phyloP scores from a whole-genome alignment of 2,888 invertebrate species.

The Craniophora ligustri region DNA sequence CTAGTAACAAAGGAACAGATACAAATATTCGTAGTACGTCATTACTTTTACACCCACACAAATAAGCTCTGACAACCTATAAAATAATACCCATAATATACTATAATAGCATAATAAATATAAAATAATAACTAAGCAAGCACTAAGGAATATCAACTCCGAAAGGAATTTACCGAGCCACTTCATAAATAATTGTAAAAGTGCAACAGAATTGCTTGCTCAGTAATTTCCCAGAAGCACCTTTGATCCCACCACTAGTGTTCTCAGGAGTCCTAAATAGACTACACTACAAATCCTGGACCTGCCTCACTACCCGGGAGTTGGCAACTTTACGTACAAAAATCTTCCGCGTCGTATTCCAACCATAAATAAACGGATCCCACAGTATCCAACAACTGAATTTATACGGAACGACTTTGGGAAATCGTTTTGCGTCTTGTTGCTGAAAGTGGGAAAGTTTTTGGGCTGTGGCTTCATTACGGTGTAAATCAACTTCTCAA shows the following conservation, averaged over 20 bases:
- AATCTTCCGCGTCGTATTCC: conserved; percentile 60
- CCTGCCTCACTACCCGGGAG: conserved; percentile 58
- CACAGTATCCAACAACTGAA: conserved; percentile 45
- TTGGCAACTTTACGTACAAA: conserved; percentile 58
- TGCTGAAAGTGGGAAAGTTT: conserved; percentile 44
- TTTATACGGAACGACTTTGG: conserved; percentile 61
- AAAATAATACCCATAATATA: no score
- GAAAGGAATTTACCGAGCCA: no score
- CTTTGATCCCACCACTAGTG: conserved; percentile 28
- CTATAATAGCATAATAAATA: no score
- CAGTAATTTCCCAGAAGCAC: neutral
- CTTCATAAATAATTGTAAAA: neutral
- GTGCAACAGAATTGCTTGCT: neutral
- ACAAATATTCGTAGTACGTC: no score
- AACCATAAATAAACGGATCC: conserved; percentile 68
- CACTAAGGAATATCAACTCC: no score
- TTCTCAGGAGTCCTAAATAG: conserved; percentile 44
- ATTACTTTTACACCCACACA: no score
- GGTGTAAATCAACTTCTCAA: conserved; percentile 30
- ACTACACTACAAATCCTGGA: conserved; percentile 61
- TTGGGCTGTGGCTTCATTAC: conserved; percentile 29
- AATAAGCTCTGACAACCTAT: no score
- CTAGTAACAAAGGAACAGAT: no score
- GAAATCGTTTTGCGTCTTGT: conserved; percentile 56
- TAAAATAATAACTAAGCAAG: no score